These are phyloP conservation scores for Endomychus coccineus DNA, from an alignment of 2,888 invertebrate species.

Conservation along the genomic window DNA sequence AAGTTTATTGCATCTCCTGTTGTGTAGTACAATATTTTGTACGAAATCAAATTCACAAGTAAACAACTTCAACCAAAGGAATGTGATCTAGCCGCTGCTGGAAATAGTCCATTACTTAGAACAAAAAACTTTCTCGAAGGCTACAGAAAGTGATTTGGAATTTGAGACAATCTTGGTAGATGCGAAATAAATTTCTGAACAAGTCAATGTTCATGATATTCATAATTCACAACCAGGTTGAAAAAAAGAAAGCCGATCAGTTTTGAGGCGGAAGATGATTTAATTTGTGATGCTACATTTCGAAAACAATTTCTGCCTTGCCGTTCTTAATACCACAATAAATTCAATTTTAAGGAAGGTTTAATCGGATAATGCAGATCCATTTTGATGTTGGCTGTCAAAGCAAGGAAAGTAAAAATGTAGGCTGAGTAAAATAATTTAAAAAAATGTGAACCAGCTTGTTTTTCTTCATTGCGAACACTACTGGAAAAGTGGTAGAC, in stretches of 20 bases:
- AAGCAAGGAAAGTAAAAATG: no score
- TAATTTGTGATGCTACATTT: no score
- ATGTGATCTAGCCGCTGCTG: not conserved
- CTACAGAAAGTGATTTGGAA: not conserved
- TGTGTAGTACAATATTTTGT: slow-evolving; percentile 11
- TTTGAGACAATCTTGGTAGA: slow-evolving; percentile 1
- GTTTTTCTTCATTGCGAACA: no score
- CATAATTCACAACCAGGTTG: no score
- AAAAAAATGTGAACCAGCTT: no score
- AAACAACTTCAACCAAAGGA: not conserved
- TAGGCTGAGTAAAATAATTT: no score
- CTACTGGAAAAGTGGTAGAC: no score
- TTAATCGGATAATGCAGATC: no score
- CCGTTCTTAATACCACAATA: no score
- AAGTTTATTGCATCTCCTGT: slow-evolving; percentile 2
- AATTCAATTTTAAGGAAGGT: no score
- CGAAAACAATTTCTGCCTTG: no score
- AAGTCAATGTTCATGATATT: slow-evolving; percentile 11
- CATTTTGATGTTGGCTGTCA: no score
- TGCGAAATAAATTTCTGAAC: slow-evolving; percentile 1
- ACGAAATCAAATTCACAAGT: not conserved
- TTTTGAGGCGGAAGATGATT: slow-evolving; percentile 17
- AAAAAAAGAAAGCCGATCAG: slow-evolving; percentile 11
- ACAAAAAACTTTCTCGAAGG: not conserved
- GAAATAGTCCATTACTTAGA: not conserved